Evolutionary conservation across 1,140 invertebrate genomes (phyloP).

Genomic region (Phocides pigmalion): DNA sequence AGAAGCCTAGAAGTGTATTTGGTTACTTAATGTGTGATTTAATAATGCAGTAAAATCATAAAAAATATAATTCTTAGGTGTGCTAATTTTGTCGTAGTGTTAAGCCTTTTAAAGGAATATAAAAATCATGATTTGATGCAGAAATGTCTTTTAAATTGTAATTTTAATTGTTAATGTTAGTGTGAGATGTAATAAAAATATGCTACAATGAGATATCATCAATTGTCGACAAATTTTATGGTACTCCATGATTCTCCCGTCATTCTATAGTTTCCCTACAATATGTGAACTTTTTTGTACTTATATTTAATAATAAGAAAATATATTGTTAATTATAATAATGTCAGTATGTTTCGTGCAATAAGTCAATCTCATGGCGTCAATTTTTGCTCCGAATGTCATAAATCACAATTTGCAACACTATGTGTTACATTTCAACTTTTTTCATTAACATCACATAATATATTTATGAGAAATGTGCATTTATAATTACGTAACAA

Average conservation of each 20-base stretch:
- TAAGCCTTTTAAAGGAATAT: constrained; percentile 24
- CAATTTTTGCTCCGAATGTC: background rate
- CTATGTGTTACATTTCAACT: too few relatives aligned
- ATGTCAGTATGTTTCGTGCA: background rate
- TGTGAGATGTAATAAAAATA: constrained; percentile 9
- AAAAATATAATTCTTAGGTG: constrained; percentile 4
- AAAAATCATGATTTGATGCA: constrained; percentile 1
- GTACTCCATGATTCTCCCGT: constrained; percentile 3
- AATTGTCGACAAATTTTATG: constrained; percentile 9
- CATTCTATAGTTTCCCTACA: constrained; percentile 41
- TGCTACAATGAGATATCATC: constrained; percentile 45
- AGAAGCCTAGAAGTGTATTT: too few relatives aligned
- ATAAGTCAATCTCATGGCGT: background rate
- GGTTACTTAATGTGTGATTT: background rate
- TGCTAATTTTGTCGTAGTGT: constrained; percentile 14
- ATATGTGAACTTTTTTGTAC: constrained; percentile 39
- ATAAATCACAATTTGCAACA: background rate
- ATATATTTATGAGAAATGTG: background rate
- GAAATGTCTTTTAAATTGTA: constrained; percentile 18
- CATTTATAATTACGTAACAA: constrained; percentile 15
- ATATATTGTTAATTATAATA: too few relatives aligned
- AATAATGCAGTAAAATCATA: constrained; percentile 8
- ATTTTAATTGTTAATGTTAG: constrained; percentile 25
- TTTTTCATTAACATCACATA: constrained; percentile 1
- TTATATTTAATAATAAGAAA: background rate